Evolutionary conservation across 64 coral and sea anemone genomes (phyloP), one percentile per base, ranked within the genome.

Genomic region (Astreopora myriophthalma): DNA sequence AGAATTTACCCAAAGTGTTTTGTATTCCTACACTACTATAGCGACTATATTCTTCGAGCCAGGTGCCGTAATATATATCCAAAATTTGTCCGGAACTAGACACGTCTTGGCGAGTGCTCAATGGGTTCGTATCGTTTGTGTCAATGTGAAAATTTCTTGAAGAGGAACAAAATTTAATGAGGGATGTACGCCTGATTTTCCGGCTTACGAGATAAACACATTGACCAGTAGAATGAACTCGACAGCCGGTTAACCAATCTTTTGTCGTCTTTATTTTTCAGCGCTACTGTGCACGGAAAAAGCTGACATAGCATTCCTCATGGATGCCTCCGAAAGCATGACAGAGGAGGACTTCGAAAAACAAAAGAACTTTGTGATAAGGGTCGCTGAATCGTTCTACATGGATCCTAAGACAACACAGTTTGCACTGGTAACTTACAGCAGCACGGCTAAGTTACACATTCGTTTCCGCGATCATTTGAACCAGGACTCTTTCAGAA

Each of bases 311-410:
- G 90, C 86, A 2, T 96, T 93, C 34, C 79, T 96, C 62, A 93
- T 96, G 95, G 95, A 96, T 55, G 95, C 77, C n/a, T 96, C 95
- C 20, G 95, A 84, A 11, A 96, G 95, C 70, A 93, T 96, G 48
- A 92, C 86, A 17, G 79, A 89, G 24, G 42, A 31, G 1, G 81
- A 96, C 29, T 87, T 72, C 12, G 70, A 74, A 30, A 87, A 72
- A 22, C 85, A 71, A 33, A 87, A 87, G 85, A 9, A 51, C 46
- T 87, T 87, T 27, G 95, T 96, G 0, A 96, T 89, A 28, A 86
- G 80, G 34, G 83, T 98, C 69, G 96, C 93, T 4, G 77, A 85
- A 32, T 91, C 85, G 11, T 89, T 95, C 3, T 24, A 69, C 17
- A 91, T 98, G 22, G 61, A 71, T 24, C 81, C 78, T 0, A 74